Evolutionary conservation across 64 coral and sea anemone species (phyloP).

Genomic region (Platygyra sinensis): DNA sequence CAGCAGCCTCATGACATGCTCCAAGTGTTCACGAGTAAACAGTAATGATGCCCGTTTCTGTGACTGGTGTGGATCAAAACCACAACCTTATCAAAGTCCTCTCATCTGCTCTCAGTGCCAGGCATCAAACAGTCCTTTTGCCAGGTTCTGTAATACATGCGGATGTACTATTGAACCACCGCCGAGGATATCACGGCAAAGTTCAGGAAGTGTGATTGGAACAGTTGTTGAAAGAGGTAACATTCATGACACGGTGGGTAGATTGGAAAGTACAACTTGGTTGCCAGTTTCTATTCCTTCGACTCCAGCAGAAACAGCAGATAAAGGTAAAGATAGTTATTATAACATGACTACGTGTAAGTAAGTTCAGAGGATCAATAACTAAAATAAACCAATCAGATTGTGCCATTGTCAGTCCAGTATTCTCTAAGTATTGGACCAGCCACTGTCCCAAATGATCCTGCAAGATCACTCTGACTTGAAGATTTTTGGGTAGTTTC

Average conservation of each 20-base stretch:
- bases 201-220: conserved; percentile 68
- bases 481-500: no score
- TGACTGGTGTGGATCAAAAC: conserved; percentile 98
- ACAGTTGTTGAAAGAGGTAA: conserved; percentile 75
- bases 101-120: conserved; percentile 91
- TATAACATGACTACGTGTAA: neutral
- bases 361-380: no score
- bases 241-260: conserved; percentile 9
- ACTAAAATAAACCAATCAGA: no score
- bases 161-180: conserved; percentile 87
- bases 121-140: conserved; percentile 84
- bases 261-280: conserved; percentile 65
- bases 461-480: no score
- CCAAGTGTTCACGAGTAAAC: conserved; percentile 92
- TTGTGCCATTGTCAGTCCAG: no score
- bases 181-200: conserved; percentile 70
- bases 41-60: conserved; percentile 95
- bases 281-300: conserved; percentile 77
- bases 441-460: no score
- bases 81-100: conserved; percentile 67
- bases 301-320: conserved; percentile 74
- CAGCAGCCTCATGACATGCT: conserved; percentile 84
- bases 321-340: conserved; percentile 66
- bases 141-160: conserved; percentile 86
- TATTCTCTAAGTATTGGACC: no score